Evolutionary conservation across 2,888 invertebrate genomes (phyloP).

Genomic region (Caenorhabditis uteleia): DNA sequence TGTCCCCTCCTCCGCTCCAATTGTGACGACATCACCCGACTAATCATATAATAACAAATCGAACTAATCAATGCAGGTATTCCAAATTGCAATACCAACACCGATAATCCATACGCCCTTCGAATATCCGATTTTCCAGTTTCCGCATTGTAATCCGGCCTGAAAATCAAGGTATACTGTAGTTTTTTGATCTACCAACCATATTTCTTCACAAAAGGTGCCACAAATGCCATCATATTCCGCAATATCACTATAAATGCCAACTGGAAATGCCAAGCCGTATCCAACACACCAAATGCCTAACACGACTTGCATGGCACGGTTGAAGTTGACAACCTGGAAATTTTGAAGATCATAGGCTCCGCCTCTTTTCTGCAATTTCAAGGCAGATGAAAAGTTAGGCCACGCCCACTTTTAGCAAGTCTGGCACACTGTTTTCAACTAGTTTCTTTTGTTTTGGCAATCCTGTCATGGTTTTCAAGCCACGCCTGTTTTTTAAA

Average conservation of each 20-base stretch:
- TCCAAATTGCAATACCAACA: constrained; percentile 66
- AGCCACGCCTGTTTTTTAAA: no score
- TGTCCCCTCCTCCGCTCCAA: constrained; percentile 46
- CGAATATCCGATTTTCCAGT: constrained; percentile 43
- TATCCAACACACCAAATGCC: constrained; percentile 65
- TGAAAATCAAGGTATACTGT: constrained; percentile 20
- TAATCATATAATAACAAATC: constrained; percentile 51
- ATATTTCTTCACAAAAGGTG: constrained; percentile 66
- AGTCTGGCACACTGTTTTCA: no score
- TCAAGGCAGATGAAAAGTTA: no score
- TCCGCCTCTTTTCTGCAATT: no score
- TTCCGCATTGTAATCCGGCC: constrained; percentile 57
- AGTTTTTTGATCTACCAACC: constrained; percentile 44
- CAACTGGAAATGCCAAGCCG: constrained; percentile 62
- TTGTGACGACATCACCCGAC: constrained; percentile 47
- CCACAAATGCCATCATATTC: constrained; percentile 62
- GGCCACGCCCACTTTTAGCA: no score
- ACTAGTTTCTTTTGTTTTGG: no score
- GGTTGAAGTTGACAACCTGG: constrained; percentile 59
- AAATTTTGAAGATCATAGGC: no score
- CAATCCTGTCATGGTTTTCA: no score
- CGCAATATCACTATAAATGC: constrained; percentile 56
- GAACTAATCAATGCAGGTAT: constrained; percentile 66
- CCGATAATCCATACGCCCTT: constrained; percentile 52
- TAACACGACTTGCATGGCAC: constrained; percentile 56